A percentile compares a stretch with the other conserved stretches of the same genome.
Evolutionary conservation across 1,140 invertebrate genomes (phyloP).

Genomic region (Pinna nobilis): DNA sequence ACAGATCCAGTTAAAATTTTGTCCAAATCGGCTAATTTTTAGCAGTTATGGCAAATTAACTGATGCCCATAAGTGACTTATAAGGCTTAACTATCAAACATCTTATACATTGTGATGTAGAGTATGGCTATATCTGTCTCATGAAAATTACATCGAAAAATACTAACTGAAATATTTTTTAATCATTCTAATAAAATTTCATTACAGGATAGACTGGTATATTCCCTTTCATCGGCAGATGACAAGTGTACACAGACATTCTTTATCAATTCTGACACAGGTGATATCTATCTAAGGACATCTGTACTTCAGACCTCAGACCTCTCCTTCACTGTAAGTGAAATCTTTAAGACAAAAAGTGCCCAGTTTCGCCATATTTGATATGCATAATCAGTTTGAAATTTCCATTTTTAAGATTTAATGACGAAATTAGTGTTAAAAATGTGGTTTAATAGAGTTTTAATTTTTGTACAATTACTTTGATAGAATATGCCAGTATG

Average conservation of each 20-base stretch:
- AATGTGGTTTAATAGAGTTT: background rate
- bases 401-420: too few relatives aligned
- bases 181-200: background rate
- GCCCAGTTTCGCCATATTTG: background rate
- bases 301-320: constrained; percentile 72
- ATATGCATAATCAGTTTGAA: too few relatives aligned
- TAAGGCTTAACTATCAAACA: too few relatives aligned
- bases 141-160: background rate
- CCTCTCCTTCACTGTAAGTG: constrained; percentile 42
- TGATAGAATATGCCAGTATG: background rate
- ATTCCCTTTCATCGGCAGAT: constrained; percentile 28
- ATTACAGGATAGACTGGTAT: constrained; percentile 43
- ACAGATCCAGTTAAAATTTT: too few relatives aligned
- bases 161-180: background rate
- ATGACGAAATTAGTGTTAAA: background rate
- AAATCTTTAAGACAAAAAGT: too few relatives aligned
- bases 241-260: constrained; percentile 34
- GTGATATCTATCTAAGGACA: constrained; percentile 53
- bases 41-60: too few relatives aligned
- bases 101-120: too few relatives aligned
- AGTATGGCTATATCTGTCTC: background rate
- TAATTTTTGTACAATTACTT: background rate
- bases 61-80: too few relatives aligned
- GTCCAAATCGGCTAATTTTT: background rate
- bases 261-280: constrained; percentile 53